These are phyloP conservation scores for Latheticus oryzae DNA, from an alignment of 2,888 invertebrate genomes.

Conservation along the genomic window DNA sequence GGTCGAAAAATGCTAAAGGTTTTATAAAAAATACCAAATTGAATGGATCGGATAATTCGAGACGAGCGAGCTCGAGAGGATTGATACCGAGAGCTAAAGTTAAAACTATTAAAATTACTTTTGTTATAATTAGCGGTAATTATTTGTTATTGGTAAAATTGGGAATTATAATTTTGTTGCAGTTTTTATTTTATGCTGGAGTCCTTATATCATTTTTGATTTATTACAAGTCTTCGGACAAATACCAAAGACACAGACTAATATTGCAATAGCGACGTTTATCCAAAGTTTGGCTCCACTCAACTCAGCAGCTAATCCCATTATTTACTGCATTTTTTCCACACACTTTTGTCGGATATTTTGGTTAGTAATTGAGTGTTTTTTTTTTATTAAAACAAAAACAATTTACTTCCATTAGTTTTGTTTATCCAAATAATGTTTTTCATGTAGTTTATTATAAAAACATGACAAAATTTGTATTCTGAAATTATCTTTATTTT, in stretches of 20 bases:
- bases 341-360: constrained; percentile 87
- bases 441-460: constrained; percentile 9
- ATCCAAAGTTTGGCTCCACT: constrained; percentile 92
- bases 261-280: constrained; percentile 87
- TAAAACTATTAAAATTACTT: constrained; percentile 95
- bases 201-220: constrained; percentile 93
- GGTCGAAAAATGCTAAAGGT: constrained; percentile 77
- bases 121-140: constrained; percentile 80
- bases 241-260: constrained; percentile 82
- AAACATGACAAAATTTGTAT: too few species aligned
- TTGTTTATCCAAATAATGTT: constrained; percentile 11
- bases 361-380: constrained; percentile 74
- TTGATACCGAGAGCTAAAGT: constrained; percentile 94
- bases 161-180: constrained; percentile 58
- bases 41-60: constrained; percentile 65
- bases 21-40: constrained; percentile 43
- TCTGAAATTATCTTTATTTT: constrained; percentile 15
- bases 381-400: neutral
- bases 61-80: constrained; percentile 89
- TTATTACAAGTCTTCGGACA: constrained; percentile 88
- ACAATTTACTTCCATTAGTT: constrained; percentile 8
- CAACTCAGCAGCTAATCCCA: constrained; percentile 94
- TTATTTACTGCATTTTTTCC: constrained; percentile 94
- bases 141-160: neutral
- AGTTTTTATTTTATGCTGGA: constrained; percentile 96